phyloP scores from a whole-genome alignment of 37 sponge, comb jelly and placozoan genomes.

The Chondrosia reniformis region DNA sequence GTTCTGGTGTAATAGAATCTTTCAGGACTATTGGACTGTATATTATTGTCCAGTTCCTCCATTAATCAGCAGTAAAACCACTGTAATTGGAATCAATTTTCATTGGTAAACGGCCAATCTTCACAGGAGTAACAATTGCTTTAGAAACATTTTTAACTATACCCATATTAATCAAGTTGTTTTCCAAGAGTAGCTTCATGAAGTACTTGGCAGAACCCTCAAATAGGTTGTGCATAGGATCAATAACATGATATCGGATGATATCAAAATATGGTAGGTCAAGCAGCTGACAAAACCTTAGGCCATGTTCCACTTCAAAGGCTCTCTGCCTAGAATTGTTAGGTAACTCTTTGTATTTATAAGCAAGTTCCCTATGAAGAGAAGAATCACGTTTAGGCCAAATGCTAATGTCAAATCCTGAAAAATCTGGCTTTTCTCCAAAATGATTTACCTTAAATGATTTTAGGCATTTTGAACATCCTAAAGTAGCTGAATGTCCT shows the following conservation, averaged over 20 bases:
- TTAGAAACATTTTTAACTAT: slow-evolving; percentile 14
- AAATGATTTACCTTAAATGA: slow-evolving; percentile 8
- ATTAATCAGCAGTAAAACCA: slow-evolving; percentile 45
- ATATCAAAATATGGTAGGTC: slow-evolving; percentile 31
- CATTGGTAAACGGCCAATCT: slow-evolving; percentile 23
- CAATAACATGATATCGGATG: slow-evolving; percentile 32
- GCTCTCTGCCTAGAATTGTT: neutral
- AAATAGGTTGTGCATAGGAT: slow-evolving; percentile 56
- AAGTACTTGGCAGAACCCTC: slow-evolving; percentile 30
- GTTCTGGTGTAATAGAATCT: slow-evolving; percentile 8
- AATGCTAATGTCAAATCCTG: slow-evolving; percentile 25
- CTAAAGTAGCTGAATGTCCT: slow-evolving; percentile 16
- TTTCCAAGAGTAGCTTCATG: slow-evolving; percentile 21
- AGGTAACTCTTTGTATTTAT: neutral
- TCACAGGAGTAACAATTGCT: neutral
- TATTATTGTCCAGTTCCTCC: slow-evolving; percentile 37
- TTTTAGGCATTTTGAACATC: slow-evolving; percentile 52
- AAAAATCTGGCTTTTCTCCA: slow-evolving; percentile 23
- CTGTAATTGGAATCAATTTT: slow-evolving; percentile 26
- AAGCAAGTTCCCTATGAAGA: neutral
- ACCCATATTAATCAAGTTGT: neutral
- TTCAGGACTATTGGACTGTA: slow-evolving; percentile 21
- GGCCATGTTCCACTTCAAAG: slow-evolving; percentile 16
- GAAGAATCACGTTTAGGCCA: slow-evolving; percentile 15
- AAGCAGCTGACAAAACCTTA: slow-evolving; percentile 26